These are phyloP conservation scores for Sardina pilchardus DNA, from an alignment of 2,113 vertebrate genomes.

Conservation along the genomic window DNA sequence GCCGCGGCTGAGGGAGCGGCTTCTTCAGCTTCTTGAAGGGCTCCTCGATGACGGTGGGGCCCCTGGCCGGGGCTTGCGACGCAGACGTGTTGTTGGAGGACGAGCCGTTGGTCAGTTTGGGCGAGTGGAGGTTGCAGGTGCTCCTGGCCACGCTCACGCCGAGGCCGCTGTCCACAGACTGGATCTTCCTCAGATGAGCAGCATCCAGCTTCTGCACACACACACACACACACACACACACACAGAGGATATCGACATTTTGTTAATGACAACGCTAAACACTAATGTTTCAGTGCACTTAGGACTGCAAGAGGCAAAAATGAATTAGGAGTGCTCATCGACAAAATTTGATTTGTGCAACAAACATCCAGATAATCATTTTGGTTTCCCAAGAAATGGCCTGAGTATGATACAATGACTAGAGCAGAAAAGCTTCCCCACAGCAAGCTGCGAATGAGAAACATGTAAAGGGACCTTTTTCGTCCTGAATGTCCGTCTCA, in stretches of 20 bases:
- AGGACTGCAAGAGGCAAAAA: too few species aligned
- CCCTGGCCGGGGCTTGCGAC: conserved; percentile 54
- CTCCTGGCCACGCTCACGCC: conserved; percentile 72
- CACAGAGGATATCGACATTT: background rate
- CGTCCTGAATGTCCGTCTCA: too few species aligned
- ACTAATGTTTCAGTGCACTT: too few species aligned
- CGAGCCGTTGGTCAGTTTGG: conserved; percentile 66
- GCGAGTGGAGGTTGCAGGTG: conserved; percentile 54
- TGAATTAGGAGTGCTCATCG: too few species aligned
- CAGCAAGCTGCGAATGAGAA: too few species aligned
- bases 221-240: background rate
- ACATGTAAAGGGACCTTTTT: too few species aligned
- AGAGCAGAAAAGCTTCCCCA: too few species aligned
- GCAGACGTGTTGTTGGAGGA: conserved; percentile 26
- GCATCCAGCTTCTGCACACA: conserved; percentile 72
- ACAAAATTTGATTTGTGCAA: background rate
- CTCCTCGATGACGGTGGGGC: conserved; percentile 66
- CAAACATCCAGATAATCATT: too few species aligned
- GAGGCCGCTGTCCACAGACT: conserved; percentile 75
- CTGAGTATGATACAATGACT: background rate
- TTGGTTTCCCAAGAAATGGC: background rate
- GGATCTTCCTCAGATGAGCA: conserved; percentile 68
- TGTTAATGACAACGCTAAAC: background rate
- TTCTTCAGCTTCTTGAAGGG: conserved; percentile 79
- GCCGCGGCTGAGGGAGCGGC: conserved; percentile 55